Base-by-base conservation (phyloP, 2,888 invertebrate genomes). In the Micoletzkya japonica region DNA sequence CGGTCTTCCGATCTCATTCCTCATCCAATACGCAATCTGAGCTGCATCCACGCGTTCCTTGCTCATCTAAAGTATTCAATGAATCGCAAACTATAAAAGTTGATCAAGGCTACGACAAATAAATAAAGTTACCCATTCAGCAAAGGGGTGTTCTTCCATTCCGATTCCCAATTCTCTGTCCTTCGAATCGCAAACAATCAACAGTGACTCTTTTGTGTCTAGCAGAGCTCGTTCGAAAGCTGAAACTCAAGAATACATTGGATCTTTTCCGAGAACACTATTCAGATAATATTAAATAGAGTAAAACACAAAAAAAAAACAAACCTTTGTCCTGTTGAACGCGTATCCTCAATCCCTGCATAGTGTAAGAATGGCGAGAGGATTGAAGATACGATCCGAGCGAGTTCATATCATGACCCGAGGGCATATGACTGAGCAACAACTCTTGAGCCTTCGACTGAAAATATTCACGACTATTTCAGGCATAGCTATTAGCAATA, bases 91-190 rank as follows among this genome's bases (percentile, higher is more conserved):
- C 24, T 10, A 2, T 7, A 20, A 10, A 52, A 52, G 24, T 52
- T 52, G 14, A 52, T 52, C 14, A 1, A 52, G 1, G 14, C 7
- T 17, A 17, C 4, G 4, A 26, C 49, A 20, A n/a, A 6, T 52
- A n/a, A 52, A 52, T 52, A 52, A 30, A 7, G 30, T 30, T 26
- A 49, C 64, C 54, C 52, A 66, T 66, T 66, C 64, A 0, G 64
- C 64, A 44, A 66, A 66, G 10, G 54, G 30, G 37, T 66, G 64
- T 28, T 66, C 44, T 57, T 68, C 34, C 77, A 76, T 82, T 39
- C 82, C 83, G n/a, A 84, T 79, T 28, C 84, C 83, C 36, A 82
- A 54, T 44, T 84, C 81, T 1, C 74, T 50, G 69, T 84, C 81
- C 10, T 76, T 73, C n/a, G 76, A 67, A 60, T 84, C 84, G 68